Evolutionary conservation across 2,888 invertebrate genomes (phyloP).

Genomic region (Amphipoea lucens): DNA sequence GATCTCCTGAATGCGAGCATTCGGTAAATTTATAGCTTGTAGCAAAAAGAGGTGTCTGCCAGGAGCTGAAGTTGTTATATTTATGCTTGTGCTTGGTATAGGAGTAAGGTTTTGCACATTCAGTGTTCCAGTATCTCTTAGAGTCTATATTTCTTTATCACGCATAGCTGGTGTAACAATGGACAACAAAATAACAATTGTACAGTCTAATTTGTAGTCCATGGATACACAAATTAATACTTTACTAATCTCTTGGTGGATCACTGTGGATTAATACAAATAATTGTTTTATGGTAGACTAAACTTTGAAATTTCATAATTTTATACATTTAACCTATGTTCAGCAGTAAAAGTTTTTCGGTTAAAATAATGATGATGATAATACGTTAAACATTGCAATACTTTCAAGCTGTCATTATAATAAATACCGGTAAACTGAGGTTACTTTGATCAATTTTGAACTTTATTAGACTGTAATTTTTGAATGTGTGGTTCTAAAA

Average conservation of each 20-base stretch:
- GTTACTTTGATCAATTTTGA: too few relatives aligned
- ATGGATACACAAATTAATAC: background rate
- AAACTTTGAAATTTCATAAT: background rate
- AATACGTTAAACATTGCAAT: background rate
- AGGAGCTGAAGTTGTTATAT: slow-evolving; percentile 39
- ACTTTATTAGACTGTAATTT: too few relatives aligned
- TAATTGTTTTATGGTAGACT: background rate
- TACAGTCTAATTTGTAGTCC: background rate
- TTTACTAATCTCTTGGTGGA: background rate
- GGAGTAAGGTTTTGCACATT: slow-evolving; percentile 22
- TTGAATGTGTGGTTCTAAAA: too few relatives aligned
- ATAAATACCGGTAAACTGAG: too few relatives aligned
- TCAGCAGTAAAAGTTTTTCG: background rate
- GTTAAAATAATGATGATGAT: background rate
- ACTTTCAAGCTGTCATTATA: background rate
- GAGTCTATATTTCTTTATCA: background rate
- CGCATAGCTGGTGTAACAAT: background rate
- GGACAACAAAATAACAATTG: background rate
- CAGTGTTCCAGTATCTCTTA: background rate
- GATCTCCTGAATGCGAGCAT: slow-evolving; percentile 53
- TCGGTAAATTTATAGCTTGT: slow-evolving; percentile 53
- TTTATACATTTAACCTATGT: background rate
- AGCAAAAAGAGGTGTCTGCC: slow-evolving; percentile 51
- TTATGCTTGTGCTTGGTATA: slow-evolving; percentile 38
- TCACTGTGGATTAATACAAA: background rate